Evolutionary conservation across 2,888 invertebrate genomes (phyloP).

Genomic region (Chrysina gloriosa): DNA sequence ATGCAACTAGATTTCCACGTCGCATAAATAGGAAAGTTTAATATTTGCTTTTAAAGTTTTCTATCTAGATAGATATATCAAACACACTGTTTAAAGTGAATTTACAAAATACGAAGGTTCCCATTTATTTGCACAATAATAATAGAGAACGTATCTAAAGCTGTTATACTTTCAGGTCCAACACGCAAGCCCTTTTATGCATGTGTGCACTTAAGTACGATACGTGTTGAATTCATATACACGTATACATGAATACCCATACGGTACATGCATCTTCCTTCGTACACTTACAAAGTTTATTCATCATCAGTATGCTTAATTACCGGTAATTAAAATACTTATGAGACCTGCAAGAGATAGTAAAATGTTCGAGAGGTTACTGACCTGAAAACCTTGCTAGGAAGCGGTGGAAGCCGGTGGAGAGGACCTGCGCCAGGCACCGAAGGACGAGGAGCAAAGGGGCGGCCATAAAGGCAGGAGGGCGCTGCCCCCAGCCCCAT

Average conservation of each 20-base stretch:
- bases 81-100: not conserved
- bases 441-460: slow-evolving; percentile 61
- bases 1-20: no score
- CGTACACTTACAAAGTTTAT: slow-evolving; percentile 29
- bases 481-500: slow-evolving; percentile 60
- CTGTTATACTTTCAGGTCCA: slow-evolving; percentile 8
- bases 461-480: slow-evolving; percentile 58
- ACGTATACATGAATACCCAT: not conserved
- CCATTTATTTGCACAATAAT: not conserved
- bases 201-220: not conserved
- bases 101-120: not conserved
- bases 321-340: slow-evolving; percentile 40
- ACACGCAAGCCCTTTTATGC: slow-evolving; percentile 20
- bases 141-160: not conserved
- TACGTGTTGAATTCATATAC: slow-evolving; percentile 9
- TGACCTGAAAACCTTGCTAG: slow-evolving; percentile 73
- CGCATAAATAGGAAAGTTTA: no score
- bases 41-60: not conserved
- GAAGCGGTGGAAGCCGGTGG: slow-evolving; percentile 67
- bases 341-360: slow-evolving; percentile 31
- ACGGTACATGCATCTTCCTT: not conserved
- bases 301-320: slow-evolving; percentile 33
- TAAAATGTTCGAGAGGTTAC: slow-evolving; percentile 54
- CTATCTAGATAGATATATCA: not conserved
- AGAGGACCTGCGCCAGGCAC: slow-evolving; percentile 64